Evolutionary conservation across 2,888 invertebrate genomes (phyloP), one percentile per base, ranked within the genome.

Genomic region (Caenorhabditis sp.): DNA sequence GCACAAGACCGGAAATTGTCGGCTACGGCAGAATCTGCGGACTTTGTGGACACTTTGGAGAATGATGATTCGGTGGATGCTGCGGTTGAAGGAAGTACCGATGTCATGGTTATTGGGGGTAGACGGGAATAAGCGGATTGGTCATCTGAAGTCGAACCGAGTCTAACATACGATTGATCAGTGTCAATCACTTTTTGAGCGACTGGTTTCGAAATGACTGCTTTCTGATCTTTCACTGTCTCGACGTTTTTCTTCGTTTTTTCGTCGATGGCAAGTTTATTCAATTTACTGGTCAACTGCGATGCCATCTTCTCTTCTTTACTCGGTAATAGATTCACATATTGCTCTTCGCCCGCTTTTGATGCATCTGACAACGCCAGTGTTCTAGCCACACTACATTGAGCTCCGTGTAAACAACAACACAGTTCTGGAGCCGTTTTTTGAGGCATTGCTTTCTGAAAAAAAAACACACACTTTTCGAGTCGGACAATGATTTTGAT

Each of bases 371-470:
- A 10, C 12, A 8, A n/a, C n/a, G n/a, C 4, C 1, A 14, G 5
- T 26, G 23, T 12, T 55, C 17, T 24, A 8, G 8, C 55, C 21
- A 23, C 4, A 1, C 8, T 8, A 26, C 55, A 72, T 14, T 60
- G 26, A 1, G 17, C n/a, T 17, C 67, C 71, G 43, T 72, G 71
- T 24, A 63, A 36, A 57, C 71, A 72, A 54, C 71, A 72, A 61
- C 51, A 26, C 8, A 53, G 53, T 53, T 53, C 21, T 1, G 8
- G 3, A 6, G 5, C 24, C 5, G 53, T 3, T 23, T 23, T 23
- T 24, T 26, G n/a, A 21, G 53, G 23, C 21, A 6, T 8, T 4
- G 8, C 51, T 10, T 62, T 65, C 62, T 69, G 53, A 43, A 64
- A 58, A 1, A 21, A 26, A 49, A 31, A n/a, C n/a, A n/a, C n/a